Evolutionary conservation across 2,797 vertebrate genomes (phyloP), one percentile per base, ranked within the genome.

Genomic region (Muscicapa comitata): DNA sequence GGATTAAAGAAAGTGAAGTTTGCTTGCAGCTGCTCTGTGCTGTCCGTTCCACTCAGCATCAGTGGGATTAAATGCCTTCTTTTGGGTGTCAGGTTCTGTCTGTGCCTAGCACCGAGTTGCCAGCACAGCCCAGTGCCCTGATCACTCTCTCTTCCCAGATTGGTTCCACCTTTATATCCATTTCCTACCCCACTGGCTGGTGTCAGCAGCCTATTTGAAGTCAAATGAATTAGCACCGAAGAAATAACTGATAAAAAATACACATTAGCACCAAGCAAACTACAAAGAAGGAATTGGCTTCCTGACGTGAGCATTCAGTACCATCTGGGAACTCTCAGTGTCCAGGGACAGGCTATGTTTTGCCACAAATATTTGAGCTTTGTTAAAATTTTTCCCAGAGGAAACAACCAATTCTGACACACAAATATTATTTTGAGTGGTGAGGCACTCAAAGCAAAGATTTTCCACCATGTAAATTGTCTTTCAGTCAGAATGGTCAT

Each of bases 121-220:
- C 81, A 45, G 73, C 38, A 26, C n/a, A 68, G 40, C 48, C 88
- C 80, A 51, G 16, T 10, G 55, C 3, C 2, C 86, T 13, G 62
- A 74, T 74, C 11, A 1, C 57, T 93, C 73, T 86, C 67, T 74
- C 53, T 66, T 42, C 6, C 1, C 83, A 78, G 62, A 88, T 78
- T 86, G 86, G 59, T 96, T 95, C 95, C 94, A 93, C 92, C 86
- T 90, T 95, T 81, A 33, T 45, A 62, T 88, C 90, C 67, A 51
- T 83, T 95, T 90, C 83, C 90, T 74, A 88, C 86, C 70, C 86
- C 72, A 53, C 79, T 33, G 59, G 40, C 31, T 55, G 43, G 90
- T 95, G 94, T 90, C 95, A 96, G 88, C 92, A 95, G 80, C 90
- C 76, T 86, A 58, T 94, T 84, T 86, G 95, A 94, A 91, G 81